Conservation (phyloP, 2,113 vertebrate species). For the Ailurus styani region DNA sequence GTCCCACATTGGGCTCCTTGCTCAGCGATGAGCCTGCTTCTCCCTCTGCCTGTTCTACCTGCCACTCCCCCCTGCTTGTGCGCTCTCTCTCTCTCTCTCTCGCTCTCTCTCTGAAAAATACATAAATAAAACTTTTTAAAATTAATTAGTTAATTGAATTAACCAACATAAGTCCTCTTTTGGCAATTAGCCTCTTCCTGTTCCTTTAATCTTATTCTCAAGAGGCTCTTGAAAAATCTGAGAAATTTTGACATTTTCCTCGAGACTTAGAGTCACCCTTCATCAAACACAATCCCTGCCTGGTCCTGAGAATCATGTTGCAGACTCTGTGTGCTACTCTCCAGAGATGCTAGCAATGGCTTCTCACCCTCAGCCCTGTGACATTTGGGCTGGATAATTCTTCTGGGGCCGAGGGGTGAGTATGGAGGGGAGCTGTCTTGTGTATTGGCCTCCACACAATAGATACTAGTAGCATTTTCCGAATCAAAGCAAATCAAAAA, state of each 20-base stretch:
- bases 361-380: neutral
- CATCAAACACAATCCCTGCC: neutral
- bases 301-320: neutral
- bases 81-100: too few species aligned
- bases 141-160: too few species aligned
- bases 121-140: too few species aligned
- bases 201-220: neutral
- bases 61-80: too few species aligned
- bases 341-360: neutral
- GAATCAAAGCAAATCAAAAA: neutral
- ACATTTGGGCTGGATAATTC: neutral
- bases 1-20: too few species aligned
- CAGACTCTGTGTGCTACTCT: neutral
- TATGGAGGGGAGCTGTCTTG: neutral
- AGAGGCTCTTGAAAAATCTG: neutral
- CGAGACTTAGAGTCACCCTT: neutral
- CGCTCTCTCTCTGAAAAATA: too few species aligned
- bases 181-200: neutral
- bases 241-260: neutral
- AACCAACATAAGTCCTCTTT: neutral
- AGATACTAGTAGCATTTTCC: neutral
- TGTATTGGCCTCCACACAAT: neutral
- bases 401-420: neutral
- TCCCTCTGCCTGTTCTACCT: too few species aligned
- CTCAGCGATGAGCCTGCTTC: too few species aligned